phyloP scores from a whole-genome alignment of 1,140 invertebrate genomes.

The Lutraria rhynchaena region DNA sequence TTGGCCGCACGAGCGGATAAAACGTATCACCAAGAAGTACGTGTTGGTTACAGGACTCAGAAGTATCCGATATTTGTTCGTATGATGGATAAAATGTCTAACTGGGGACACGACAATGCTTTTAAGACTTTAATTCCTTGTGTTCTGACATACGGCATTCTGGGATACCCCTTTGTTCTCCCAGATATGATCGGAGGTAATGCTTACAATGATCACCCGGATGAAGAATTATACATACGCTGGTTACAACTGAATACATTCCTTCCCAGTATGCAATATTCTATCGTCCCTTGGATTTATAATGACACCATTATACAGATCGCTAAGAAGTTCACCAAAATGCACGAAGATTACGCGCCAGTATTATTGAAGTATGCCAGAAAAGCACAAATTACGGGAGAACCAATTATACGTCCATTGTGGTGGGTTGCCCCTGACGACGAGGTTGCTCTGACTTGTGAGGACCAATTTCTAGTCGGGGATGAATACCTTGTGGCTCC shows the following conservation, averaged over 20 bases:
- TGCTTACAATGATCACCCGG: conserved; percentile 85
- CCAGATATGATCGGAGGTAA: conserved; percentile 98
- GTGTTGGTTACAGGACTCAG: conserved; percentile 91
- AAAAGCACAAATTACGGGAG: conserved; percentile 63
- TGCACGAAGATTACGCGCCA: conserved; percentile 87
- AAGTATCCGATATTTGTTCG: conserved; percentile 91
- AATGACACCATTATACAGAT: conserved; percentile 87
- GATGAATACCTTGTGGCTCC: conserved; percentile 93
- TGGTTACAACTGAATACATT: conserved; percentile 95
- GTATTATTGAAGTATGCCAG: conserved; percentile 65
- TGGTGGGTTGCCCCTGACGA: conserved; percentile 96
- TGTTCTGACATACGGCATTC: conserved; percentile 90
- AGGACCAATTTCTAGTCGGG: conserved; percentile 93
- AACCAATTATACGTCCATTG: conserved; percentile 88
- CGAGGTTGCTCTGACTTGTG: conserved; percentile 88
- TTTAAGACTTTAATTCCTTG: conserved; percentile 92
- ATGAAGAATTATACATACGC: conserved; percentile 92
- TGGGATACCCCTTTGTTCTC: conserved; percentile 92
- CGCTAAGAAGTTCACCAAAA: conserved; percentile 85
- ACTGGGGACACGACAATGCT: conserved; percentile 90
- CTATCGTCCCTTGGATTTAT: conserved; percentile 93
- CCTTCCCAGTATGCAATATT: conserved; percentile 94
- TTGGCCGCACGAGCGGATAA: conserved; percentile 84
- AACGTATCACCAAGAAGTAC: conserved; percentile 87
- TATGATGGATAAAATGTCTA: conserved; percentile 94